Evolutionary conservation across 2,113 vertebrate genomes (phyloP).

Genomic region (Trogon melanurus): DNA sequence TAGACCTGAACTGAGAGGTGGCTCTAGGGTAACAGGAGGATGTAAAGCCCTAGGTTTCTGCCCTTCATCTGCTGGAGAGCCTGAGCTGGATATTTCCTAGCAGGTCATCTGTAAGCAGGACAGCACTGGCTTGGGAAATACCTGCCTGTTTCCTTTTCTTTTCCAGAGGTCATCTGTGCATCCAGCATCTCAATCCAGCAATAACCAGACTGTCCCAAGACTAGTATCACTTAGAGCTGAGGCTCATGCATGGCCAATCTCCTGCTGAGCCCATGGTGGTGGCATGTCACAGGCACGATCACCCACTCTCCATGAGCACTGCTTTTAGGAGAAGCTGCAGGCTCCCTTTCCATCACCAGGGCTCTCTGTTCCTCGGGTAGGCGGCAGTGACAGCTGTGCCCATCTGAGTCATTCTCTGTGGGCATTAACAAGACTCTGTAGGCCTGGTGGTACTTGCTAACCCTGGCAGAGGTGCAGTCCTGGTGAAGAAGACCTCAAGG

Average conservation of each 20-base stretch:
- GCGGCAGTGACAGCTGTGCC: background rate
- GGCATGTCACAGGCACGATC: background rate
- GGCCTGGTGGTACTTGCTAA: background rate
- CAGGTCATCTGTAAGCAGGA: background rate
- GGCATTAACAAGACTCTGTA: background rate
- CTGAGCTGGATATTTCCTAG: background rate
- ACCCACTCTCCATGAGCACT: background rate
- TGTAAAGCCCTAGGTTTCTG: background rate
- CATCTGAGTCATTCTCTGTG: background rate
- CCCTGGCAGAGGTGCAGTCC: background rate
- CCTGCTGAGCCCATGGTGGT: accelerated
- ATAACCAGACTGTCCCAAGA: background rate
- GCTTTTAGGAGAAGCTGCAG: background rate
- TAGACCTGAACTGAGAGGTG: background rate
- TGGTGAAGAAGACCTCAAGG: background rate
- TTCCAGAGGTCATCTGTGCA: background rate
- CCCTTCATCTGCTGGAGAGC: background rate
- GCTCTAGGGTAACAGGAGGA: background rate
- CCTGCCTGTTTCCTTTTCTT: background rate
- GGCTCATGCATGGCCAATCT: accelerated
- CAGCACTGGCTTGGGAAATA: background rate
- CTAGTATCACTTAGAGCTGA: background rate
- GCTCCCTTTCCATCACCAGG: accelerated
- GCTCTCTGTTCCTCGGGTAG: background rate
- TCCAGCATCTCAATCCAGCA: background rate